Percentiles rank a stretch among this genome's conserved stretches.
Conservation (phyloP, 2,888 invertebrate genomes). For the Fragum whitleyi region DNA sequence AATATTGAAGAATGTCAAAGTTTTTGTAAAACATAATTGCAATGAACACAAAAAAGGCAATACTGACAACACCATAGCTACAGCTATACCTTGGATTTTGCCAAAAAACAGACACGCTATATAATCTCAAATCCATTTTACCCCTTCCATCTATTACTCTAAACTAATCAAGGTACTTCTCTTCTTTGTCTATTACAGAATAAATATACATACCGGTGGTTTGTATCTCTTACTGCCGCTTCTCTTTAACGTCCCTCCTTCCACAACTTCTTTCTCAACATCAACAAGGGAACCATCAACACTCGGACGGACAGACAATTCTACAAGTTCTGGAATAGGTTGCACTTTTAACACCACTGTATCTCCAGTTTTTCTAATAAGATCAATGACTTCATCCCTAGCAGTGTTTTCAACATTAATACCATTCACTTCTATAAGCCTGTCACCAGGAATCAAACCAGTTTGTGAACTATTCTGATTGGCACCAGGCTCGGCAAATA, state of each 20-base stretch:
- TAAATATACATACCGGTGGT: slow-evolving; percentile 76
- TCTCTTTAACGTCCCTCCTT: slow-evolving; percentile 92
- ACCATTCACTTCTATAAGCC: slow-evolving; percentile 95
- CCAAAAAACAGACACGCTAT: too few relatives aligned
- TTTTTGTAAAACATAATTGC: too few relatives aligned
- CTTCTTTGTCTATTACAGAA: too few relatives aligned
- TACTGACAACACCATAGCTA: too few relatives aligned
- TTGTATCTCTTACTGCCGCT: slow-evolving; percentile 88
- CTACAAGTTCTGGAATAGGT: slow-evolving; percentile 96
- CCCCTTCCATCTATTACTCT: too few relatives aligned
- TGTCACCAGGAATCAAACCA: slow-evolving; percentile 97
- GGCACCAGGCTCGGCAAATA: slow-evolving; percentile 95
- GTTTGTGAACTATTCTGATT: slow-evolving; percentile 89
- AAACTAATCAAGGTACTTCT: too few relatives aligned
- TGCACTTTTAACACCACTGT: slow-evolving; percentile 93
- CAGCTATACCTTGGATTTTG: too few relatives aligned
- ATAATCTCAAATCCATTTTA: too few relatives aligned
- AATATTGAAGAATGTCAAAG: too few relatives aligned
- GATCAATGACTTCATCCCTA: slow-evolving; percentile 96
- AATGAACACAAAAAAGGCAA: too few relatives aligned
- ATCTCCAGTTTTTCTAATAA: slow-evolving; percentile 88
- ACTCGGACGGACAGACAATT: slow-evolving; percentile 92
- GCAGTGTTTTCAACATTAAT: slow-evolving; percentile 93
- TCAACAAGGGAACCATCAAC: slow-evolving; percentile 90
- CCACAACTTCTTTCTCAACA: slow-evolving; percentile 88